A percentile compares a stretch with the other conserved stretches of the same genome.
phyloP scores from a whole-genome alignment of 2,888 invertebrate species.

The Lacanobia oleracea region DNA sequence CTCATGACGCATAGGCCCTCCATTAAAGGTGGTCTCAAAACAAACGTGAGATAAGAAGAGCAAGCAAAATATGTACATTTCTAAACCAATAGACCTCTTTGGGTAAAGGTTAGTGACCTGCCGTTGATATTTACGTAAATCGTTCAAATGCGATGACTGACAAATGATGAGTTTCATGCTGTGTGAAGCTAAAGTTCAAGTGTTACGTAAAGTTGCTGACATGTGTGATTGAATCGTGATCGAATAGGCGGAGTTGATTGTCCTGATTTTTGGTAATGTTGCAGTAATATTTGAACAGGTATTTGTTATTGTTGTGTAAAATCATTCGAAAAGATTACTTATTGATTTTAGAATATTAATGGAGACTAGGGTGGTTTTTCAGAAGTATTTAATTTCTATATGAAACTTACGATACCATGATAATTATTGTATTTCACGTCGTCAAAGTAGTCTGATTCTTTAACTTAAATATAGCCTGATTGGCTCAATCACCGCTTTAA shows the following conservation, averaged over 20 bases:
- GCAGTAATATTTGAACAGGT: not conserved
- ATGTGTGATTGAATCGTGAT: slow-evolving; percentile 42
- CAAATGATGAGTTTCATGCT: slow-evolving; percentile 77
- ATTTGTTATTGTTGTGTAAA: not conserved
- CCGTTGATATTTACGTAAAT: slow-evolving; percentile 75
- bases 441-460: not conserved
- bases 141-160: slow-evolving; percentile 75
- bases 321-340: not conserved
- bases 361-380: not conserved
- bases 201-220: slow-evolving; percentile 62
- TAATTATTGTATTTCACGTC: not conserved
- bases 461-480: not conserved
- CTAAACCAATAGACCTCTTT: slow-evolving; percentile 60
- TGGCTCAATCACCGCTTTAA: not conserved
- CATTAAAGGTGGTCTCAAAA: slow-evolving; percentile 51
- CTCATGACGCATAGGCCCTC: slow-evolving; percentile 34
- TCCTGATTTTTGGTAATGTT: slow-evolving; percentile 10
- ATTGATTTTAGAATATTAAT: not conserved
- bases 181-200: slow-evolving; percentile 74
- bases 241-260: slow-evolving; percentile 23
- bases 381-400: not conserved
- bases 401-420: not conserved
- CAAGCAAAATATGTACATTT: slow-evolving; percentile 64
- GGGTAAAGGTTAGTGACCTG: slow-evolving; percentile 69
- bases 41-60: slow-evolving; percentile 60